These are phyloP conservation scores for Cheilosia vernalis DNA, from an alignment of 2,888 invertebrate species.

Conservation along the genomic window DNA sequence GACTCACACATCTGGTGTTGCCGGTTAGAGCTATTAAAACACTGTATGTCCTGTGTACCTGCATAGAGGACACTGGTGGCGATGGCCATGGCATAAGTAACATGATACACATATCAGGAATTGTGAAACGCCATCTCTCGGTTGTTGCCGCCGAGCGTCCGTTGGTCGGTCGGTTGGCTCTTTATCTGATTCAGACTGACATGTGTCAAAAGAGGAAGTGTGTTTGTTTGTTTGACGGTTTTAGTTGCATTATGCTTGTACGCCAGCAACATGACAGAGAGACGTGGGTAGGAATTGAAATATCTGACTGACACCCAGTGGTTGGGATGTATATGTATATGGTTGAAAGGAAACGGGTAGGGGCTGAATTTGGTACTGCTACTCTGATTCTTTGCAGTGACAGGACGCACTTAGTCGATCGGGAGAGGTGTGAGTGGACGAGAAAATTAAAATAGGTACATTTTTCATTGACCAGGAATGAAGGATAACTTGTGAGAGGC, in stretches of 20 bases:
- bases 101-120: slow-evolving; percentile 63
- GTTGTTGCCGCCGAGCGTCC: slow-evolving; percentile 22
- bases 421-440: neutral
- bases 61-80: neutral
- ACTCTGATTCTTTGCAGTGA: slow-evolving; percentile 1
- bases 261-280: neutral
- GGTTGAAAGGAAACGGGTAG: slow-evolving; percentile 28
- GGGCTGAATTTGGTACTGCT: neutral
- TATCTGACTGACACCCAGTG: slow-evolving; percentile 58
- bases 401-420: neutral
- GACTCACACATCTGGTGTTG: slow-evolving; percentile 65
- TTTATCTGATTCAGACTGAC: slow-evolving; percentile 74
- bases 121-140: slow-evolving; percentile 64
- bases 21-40: slow-evolving; percentile 14
- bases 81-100: slow-evolving; percentile 20
- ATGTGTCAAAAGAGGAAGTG: slow-evolving; percentile 56
- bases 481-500: neutral
- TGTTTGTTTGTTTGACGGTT: slow-evolving; percentile 5
- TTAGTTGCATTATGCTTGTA: slow-evolving; percentile 7
- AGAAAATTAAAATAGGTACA: slow-evolving; percentile 7
- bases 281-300: slow-evolving; percentile 17
- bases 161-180: slow-evolving; percentile 23
- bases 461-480: neutral
- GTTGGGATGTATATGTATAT: slow-evolving; percentile 31
- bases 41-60: neutral